Evolutionary conservation across 2,113 vertebrate genomes (phyloP), one percentile per base, ranked within the genome.

Genomic region (Rhabdornis inornatus): DNA sequence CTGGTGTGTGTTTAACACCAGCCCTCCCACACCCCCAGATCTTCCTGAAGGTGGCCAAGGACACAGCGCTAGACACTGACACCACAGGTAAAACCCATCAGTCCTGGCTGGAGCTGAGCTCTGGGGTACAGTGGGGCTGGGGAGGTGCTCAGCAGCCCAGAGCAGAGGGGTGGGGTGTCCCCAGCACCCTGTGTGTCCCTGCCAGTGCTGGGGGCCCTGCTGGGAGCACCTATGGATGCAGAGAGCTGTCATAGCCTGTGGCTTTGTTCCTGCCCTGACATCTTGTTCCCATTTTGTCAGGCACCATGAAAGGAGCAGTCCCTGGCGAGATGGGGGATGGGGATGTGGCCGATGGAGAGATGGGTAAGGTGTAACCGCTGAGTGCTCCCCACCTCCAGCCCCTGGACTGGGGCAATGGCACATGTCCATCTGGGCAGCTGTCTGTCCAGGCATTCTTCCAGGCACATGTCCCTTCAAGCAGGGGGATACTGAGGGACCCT

Each of bases 21-120:
- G 33, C 28, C 15, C 10, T 28, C 6, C 82, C 11, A 71, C 23
- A 1, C 27, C 5, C 22, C 30, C 75, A 99, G 99, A 99, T 99
- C 82, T 99, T 99, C 86, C 96, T 99, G 94, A 99, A 98, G 80
- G 98, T 99, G 93, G 98, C 98, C 0, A 96, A 98, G 80, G 98
- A 98, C 83, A 91, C 76, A 0, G 95, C 77, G 2, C 87, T 96
- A 55, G 98, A 98, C 5, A 10, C 61, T 11, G 96, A 97, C 18
- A 59, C 14, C 4, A 74, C 97, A 87, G 97, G 94, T 95, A 83
- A 92, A 89, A 30, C 4, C 3, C 19, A 13, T n/a, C 2, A 2
- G 33, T 70, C 11, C 59, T 53, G 27, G 11, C 35, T 79, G 18
- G 66, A 63, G 47, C 47, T 47, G 64, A 55, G 56, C 2, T 86